phyloP scores from a whole-genome alignment of 2,888 invertebrate species.

The Philereme transversata region DNA sequence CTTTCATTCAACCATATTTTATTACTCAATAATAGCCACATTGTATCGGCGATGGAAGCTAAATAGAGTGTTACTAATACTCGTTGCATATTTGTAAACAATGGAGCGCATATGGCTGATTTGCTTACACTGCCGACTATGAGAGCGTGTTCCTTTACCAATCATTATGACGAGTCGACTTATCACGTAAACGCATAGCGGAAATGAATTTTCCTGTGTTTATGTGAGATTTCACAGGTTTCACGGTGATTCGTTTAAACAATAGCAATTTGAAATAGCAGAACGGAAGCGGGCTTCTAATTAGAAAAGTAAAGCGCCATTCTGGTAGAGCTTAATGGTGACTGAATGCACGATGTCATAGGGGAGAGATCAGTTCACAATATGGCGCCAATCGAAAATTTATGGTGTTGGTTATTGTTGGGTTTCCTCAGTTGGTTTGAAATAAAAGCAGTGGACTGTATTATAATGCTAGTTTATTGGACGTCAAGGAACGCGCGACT shows the following conservation, averaged over 20 bases:
- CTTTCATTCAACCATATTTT: constrained; percentile 2
- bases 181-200: constrained; percentile 22
- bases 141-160: constrained; percentile 41
- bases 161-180: constrained; percentile 25
- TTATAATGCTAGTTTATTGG: too few relatives aligned
- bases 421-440: too few relatives aligned
- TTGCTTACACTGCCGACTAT: constrained; percentile 55
- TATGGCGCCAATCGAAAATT: too few relatives aligned
- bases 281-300: too few relatives aligned
- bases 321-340: too few relatives aligned
- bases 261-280: too few relatives aligned
- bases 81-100: constrained; percentile 58
- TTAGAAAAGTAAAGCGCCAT: too few relatives aligned
- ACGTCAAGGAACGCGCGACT: too few relatives aligned
- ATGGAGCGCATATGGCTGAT: constrained; percentile 50
- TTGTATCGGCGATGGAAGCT: constrained; percentile 33
- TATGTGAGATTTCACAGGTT: background rate
- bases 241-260: background rate
- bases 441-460: too few relatives aligned
- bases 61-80: constrained; percentile 47
- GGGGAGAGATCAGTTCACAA: too few relatives aligned
- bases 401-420: too few relatives aligned
- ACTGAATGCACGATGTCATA: too few relatives aligned
- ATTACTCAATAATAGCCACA: constrained; percentile 10
- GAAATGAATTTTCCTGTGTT: constrained; percentile 3